A percentile compares a stretch with the other conserved stretches of the same genome.
Evolutionary conservation across 2,797 vertebrate genomes (phyloP).

Genomic region (Acanthurus lineatus): DNA sequence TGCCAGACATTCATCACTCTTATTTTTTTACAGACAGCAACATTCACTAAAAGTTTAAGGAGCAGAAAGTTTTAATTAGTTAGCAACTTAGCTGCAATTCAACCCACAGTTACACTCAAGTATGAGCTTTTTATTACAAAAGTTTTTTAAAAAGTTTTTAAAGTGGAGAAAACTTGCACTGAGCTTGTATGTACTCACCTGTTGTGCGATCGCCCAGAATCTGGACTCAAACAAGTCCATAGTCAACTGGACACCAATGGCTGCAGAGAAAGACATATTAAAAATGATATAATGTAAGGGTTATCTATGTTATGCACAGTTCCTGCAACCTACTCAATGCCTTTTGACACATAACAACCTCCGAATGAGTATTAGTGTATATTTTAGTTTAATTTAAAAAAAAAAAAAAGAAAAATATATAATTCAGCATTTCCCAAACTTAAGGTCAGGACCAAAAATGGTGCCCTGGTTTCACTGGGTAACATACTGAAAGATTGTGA

Average conservation of each 20-base stretch:
- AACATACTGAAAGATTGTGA: too few relatives aligned
- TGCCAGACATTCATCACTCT: conserved; percentile 10
- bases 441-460: too few relatives aligned
- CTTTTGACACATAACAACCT: background rate
- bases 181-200: conserved; percentile 61
- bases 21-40: background rate
- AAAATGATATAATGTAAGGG: background rate
- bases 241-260: conserved; percentile 79
- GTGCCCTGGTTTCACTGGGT: too few relatives aligned
- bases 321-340: background rate
- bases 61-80: background rate
- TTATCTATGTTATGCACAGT: background rate
- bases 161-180: background rate
- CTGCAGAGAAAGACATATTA: conserved; percentile 53
- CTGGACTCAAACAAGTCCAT: conserved; percentile 71
- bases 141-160: background rate
- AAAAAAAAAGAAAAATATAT: too few relatives aligned
- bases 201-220: conserved; percentile 70
- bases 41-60: background rate
- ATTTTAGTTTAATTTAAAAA: background rate
- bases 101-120: too few relatives aligned
- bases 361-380: background rate
- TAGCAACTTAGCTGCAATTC: too few relatives aligned
- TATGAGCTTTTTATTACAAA: too few relatives aligned
- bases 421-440: too few relatives aligned